Percentiles rank a stretch among this genome's conserved stretches.
phyloP scores from a whole-genome alignment of 2,113 vertebrate genomes.

The Hemiprocne comata region DNA sequence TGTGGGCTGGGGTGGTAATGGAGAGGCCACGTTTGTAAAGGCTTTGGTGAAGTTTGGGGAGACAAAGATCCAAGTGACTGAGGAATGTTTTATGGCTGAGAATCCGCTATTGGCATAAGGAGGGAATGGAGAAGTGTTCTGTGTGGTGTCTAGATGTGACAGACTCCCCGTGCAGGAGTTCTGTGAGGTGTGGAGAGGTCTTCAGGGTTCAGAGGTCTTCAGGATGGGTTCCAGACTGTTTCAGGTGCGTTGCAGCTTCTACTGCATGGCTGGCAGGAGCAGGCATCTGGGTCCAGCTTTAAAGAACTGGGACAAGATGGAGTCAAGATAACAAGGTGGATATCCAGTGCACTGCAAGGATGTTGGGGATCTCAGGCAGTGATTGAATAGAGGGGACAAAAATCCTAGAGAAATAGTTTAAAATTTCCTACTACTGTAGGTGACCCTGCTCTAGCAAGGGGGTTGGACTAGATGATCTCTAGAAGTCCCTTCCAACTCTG shows the following conservation, averaged over 20 bases:
- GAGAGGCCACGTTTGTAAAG: not conserved
- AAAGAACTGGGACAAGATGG: not conserved
- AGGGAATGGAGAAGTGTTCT: not conserved
- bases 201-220: not conserved
- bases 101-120: not conserved
- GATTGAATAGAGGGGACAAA: not conserved
- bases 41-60: not conserved
- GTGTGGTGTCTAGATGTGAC: not conserved
- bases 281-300: not conserved
- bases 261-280: not conserved
- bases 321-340: not conserved
- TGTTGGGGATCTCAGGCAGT: not conserved
- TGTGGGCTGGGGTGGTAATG: accelerated
- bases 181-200: not conserved
- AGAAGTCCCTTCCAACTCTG: too few relatives aligned
- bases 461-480: too few relatives aligned
- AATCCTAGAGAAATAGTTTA: not conserved
- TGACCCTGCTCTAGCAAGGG: too few relatives aligned
- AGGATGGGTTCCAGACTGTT: not conserved
- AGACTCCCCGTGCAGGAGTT: not conserved
- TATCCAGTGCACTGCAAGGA: not conserved
- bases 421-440: not conserved
- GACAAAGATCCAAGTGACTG: not conserved
- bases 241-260: not conserved
- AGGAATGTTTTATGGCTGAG: not conserved